Evolutionary conservation across 2,888 invertebrate genomes (phyloP).

Genomic region (Hypselothyrea guttata): DNA sequence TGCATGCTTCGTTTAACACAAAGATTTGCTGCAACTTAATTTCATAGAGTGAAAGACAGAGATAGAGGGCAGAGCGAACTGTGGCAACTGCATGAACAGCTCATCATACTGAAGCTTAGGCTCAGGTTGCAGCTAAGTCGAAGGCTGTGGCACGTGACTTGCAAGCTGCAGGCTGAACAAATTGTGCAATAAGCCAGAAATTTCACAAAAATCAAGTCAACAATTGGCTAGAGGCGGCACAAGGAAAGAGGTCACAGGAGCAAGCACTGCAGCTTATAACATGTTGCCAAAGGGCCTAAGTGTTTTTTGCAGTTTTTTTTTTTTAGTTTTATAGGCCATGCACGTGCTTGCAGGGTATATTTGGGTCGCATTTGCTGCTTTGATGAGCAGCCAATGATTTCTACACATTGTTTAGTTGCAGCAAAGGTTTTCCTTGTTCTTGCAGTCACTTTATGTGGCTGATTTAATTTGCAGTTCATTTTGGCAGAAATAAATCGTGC

Average conservation of each 20-base stretch:
- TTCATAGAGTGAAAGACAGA: no score
- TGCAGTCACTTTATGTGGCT: constrained; percentile 34
- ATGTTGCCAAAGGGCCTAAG: constrained; percentile 4
- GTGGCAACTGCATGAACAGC: constrained; percentile 29
- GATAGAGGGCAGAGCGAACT: no score
- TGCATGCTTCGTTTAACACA: constrained; percentile 25
- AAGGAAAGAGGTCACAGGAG: neutral
- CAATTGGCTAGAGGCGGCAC: constrained; percentile 26
- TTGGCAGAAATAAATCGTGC: constrained; percentile 44
- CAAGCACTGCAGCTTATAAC: neutral
- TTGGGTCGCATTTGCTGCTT: constrained; percentile 62
- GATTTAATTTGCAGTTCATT: constrained; percentile 70
- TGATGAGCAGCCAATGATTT: constrained; percentile 53
- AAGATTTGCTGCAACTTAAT: constrained; percentile 58
- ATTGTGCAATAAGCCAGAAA: constrained; percentile 70
- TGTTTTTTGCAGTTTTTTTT: neutral
- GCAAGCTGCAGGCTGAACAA: constrained; percentile 26
- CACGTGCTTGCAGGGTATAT: constrained; percentile 43
- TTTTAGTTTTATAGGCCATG: neutral
- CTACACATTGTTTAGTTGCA: constrained; percentile 40
- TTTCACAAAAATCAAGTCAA: constrained; percentile 69
- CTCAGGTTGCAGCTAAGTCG: neutral
- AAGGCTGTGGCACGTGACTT: constrained; percentile 48
- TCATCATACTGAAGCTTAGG: constrained; percentile 55
- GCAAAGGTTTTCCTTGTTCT: constrained; percentile 14